Conservation (phyloP, 2,888 invertebrate genomes). For the Drosophila subsilvestris region DNA sequence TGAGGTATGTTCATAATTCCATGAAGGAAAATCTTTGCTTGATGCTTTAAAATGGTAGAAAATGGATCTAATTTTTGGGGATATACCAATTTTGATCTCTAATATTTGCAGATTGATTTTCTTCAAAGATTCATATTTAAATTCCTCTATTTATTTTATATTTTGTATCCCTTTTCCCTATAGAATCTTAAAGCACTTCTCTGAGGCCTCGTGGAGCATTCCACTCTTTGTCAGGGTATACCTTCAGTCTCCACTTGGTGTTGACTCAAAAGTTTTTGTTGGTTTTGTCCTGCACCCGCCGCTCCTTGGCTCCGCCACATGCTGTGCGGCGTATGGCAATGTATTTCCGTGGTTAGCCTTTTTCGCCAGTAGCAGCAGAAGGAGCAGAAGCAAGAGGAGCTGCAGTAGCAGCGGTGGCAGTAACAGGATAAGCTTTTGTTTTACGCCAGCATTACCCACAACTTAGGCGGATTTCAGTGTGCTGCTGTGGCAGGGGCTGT, state of each 20-base stretch:
- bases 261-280: slow-evolving; percentile 29
- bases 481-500: slow-evolving; percentile 32
- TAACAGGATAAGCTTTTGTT: slow-evolving; percentile 79
- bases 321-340: slow-evolving; percentile 74
- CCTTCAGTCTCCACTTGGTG: slow-evolving; percentile 1
- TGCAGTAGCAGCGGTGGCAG: slow-evolving; percentile 42
- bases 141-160: no score
- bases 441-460: slow-evolving; percentile 80
- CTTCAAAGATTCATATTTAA: no score
- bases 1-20: neutral
- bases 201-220: neutral
- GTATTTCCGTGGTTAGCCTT: slow-evolving; percentile 71
- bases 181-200: neutral
- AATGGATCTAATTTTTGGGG: neutral
- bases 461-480: slow-evolving; percentile 74
- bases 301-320: slow-evolving; percentile 55
- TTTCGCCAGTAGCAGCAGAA: slow-evolving; percentile 37
- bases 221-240: slow-evolving; percentile 3
- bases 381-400: slow-evolving; percentile 8
- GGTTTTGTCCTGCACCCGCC: slow-evolving; percentile 10
- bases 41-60: no score
- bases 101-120: neutral
- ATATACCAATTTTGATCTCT: no score
- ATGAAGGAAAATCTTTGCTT: no score
- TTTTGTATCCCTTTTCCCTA: no score